Evolutionary conservation across 2,797 vertebrate species (phyloP), one percentile per base, ranked within the genome.

Genomic region (Sebastes reedi): DNA sequence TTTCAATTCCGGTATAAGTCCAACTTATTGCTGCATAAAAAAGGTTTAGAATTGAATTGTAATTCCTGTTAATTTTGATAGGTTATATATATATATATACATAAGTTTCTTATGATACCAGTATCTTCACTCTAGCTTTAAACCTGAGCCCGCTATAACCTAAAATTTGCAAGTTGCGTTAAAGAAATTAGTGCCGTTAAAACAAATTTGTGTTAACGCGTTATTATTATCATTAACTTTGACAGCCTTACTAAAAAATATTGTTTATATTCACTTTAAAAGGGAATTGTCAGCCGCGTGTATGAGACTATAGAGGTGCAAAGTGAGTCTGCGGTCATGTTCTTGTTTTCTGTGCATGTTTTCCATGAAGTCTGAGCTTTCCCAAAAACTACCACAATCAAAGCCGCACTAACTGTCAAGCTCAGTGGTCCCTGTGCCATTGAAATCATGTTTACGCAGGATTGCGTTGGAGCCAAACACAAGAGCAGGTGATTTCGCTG

Each of bases 401-500:
- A 68, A 20, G 24, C 27, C 25, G 58, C 39, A 36, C 71, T 81
- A 71, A 64, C 60, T 54, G 20, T 65, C 5, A 5, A 24, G n/a
- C 54, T 67, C 68, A 20, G 71, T 7, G 4, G 79, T 34, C 67
- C 18, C 55, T 11, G 61, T 8, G 22, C 67, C 36, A 16, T 2
- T 65, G 56, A 88, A 83, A 72, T 77, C 14, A n/a, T 59, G 77
- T 82, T 81, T 69, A 69, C 2, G 25, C 76, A 12, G 75, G 50
- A 54, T 79, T 81, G 55, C 39, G 54, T 77, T 75, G 5, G 2
- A 83, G 71, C 69, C 62, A 72, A 75, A 79, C 68, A 85, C 61
- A 80, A 77, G 85, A 87, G 89, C 81, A 79, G 72, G 81, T 83
- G 87, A 86, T 80, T 87, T 76, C 30, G 13, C 86, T 84, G 88